Base-by-base conservation (phyloP, 1,140 invertebrate species). In the Pseudoatta argentina region DNA sequence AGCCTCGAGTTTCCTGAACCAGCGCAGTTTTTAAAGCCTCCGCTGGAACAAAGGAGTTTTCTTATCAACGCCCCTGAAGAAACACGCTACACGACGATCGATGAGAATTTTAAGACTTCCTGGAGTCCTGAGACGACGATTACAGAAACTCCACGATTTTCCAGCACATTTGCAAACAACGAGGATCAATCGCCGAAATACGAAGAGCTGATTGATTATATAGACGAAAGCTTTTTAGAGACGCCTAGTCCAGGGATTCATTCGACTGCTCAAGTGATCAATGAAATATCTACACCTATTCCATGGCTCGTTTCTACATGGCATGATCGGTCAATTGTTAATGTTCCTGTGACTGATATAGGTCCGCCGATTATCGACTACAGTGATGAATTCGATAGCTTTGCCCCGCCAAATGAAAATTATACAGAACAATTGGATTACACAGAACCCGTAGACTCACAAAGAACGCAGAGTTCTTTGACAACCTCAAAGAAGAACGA, bases 21-120 rank as follows among this genome's bases (percentile, higher is more conserved):
- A 44, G 12, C 39, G 14, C 55, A 53, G 21, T 89, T 82, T 14
- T 61, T 85, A 0, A 79, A 87, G 14, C 86, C 92, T 18, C 75
- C 86, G 0, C 4, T 77, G 21, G 86, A 87, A 53, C 91, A 44
- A 44, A 44, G 8, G 39, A 44, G 76, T 14, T 94, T 94, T 21
- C 75, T 86, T 0, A 92, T 93, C n/a, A 93, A 92, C 1, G 77
- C 93, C 0, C 87, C 91, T 0, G 88, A 92, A 27, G 73, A 75
- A 12, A 53, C 87, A 8, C 82, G 85, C 24, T 91, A 91, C 57
- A 85, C 92, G 7, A 90, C 87, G 0, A 79, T 88, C 5, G 88
- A 89, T n/a, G 86, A 89, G 14, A 87, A 48, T 30, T 85, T 83
- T 12, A 83, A 92, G 24, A 87, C 55, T 14, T 73, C 87, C 5